Base-by-base conservation (phyloP, 2,113 vertebrate genomes). In the Corvus cornix region DNA sequence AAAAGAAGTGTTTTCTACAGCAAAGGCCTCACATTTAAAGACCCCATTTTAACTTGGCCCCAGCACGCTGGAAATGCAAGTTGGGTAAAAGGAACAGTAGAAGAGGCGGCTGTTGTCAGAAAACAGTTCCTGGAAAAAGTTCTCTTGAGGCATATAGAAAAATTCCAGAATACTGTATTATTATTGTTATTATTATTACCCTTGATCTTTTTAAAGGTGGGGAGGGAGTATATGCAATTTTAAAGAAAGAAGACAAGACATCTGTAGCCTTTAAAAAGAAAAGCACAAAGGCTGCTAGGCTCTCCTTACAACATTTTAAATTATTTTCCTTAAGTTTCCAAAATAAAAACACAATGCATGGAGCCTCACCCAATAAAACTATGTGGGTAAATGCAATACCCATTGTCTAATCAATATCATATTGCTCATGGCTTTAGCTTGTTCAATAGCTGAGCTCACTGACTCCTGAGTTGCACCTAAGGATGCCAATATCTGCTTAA, bases 401-500 rank as follows among this genome's bases (percentile, higher is more conserved):
- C 74, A 48, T 95, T 72, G 56, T 89, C 97, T 97, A 96, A 98
- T 98, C 98, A 97, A 98, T 98, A 97, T 93, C 35, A 22, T 95
- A 97, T 97, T 97, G 97, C 98, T 98, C 94, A 82, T 95, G 96
- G 98, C 96, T 96, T 96, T 73, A 93, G 93, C 74, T 84, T 69
- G 94, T 94, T 98, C 97, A 88, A 97, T 97, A 97, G 95, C 94
- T 97, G 96, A 94, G 95, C 95, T 97, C 96, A 92, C 85, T 10
- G 91, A 67, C 88, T 96, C 95, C 79, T 58, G 91, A 97, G 95
- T 55, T 87, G 94, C 90, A 96, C 93, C 90, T 92, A 87, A 74
- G 92, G 96, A 96, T 97, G 97, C 97, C 97, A 97, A 97, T 97
- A 97, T 95, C 97, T 98, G 95, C 95, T 96, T 95, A 60, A 79